A percentile compares a stretch with the other conserved stretches of the same genome.
These are phyloP conservation scores for Barypeithes pellucidus DNA, from an alignment of 2,888 invertebrate genomes.

Conservation along the genomic window DNA sequence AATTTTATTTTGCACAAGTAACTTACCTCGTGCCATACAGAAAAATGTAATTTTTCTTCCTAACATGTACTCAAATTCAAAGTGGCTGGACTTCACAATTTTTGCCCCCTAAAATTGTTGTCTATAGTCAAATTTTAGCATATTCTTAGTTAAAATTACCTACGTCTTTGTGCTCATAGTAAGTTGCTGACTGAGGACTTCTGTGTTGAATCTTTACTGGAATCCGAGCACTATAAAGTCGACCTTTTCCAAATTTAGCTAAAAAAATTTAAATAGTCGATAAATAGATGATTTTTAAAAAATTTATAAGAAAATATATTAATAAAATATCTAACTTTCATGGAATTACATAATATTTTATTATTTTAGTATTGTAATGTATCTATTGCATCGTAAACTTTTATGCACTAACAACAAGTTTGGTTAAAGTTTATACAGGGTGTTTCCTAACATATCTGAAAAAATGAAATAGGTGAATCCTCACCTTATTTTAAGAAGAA, in stretches of 20 bases:
- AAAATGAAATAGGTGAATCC: too few relatives aligned
- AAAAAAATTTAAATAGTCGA: too few relatives aligned
- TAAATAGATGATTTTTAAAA: too few relatives aligned
- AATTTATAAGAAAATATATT: too few relatives aligned
- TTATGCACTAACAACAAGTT: too few relatives aligned
- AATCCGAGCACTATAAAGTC: conserved; percentile 72
- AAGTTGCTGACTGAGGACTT: conserved; percentile 74
- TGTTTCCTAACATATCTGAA: too few relatives aligned
- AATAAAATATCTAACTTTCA: too few relatives aligned
- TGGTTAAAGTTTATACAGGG: too few relatives aligned
- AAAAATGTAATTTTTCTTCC: conserved; percentile 85
- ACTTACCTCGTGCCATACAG: conserved; percentile 78
- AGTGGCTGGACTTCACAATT: conserved; percentile 81
- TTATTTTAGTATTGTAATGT: too few relatives aligned
- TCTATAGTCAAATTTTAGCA: conserved; percentile 1
- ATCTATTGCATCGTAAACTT: too few relatives aligned
- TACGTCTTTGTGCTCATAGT: conserved; percentile 79
- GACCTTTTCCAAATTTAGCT: conserved; percentile 65
- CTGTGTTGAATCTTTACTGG: conserved; percentile 75
- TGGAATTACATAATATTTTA: too few relatives aligned
- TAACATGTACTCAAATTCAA: conserved; percentile 82
- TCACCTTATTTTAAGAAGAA: too few relatives aligned
- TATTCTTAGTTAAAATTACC: conserved; percentile 62
- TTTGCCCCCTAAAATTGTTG: conserved; percentile 76
- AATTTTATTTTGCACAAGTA: background rate